Evolutionary conservation across 2,113 vertebrate species (phyloP), one percentile per base, ranked within the genome.

Genomic region (human): DNA sequence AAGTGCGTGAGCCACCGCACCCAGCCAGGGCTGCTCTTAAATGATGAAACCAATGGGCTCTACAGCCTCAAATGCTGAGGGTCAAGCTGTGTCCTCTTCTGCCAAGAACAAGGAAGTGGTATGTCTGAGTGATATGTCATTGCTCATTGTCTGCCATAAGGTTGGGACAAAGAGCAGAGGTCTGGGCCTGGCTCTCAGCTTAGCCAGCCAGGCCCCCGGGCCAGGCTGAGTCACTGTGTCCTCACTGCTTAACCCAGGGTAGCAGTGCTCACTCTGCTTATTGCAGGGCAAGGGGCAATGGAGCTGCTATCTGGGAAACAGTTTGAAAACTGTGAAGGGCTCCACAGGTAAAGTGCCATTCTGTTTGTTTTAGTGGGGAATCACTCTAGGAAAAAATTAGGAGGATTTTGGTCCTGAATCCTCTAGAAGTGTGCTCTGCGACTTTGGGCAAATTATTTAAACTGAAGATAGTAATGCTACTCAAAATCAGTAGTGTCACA

Each of bases 11-110:
- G 27, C 61, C 30, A 30, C 30, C 12, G 5, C 27, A 14, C 61
- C 61, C 61, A 64, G 12, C 27, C 59, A 25, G 43, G 40, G 35
- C 18, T 16, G 35, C 66, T 52, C 25, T 32, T 43, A 2, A 23
- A 8, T 25, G 16, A 75, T 12, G 23, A 57, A 61, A 20, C 10
- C 25, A 35, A 30, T 30, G 20, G 5, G 22, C 1, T 0, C 0
- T 8, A 23, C n/a, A 78, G 43, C n/a, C 2, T 55, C 9, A 7
- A 43, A 35, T 14, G 52, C 78, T 14, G 8, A 73, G 48, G 32
- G 8, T 35, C 82, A 72, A n/a, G 23, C 70, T 35, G 17, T 10
- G 9, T 11, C 25, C 43, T 27, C 11, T 55, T 66, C 82, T 43
- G 48, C 82, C 76, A 61, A 87, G 68, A 35, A 83, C 59, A 88